Conservation (phyloP, 2,113 vertebrate genomes). For the Protomyctophum bolini region DNA sequence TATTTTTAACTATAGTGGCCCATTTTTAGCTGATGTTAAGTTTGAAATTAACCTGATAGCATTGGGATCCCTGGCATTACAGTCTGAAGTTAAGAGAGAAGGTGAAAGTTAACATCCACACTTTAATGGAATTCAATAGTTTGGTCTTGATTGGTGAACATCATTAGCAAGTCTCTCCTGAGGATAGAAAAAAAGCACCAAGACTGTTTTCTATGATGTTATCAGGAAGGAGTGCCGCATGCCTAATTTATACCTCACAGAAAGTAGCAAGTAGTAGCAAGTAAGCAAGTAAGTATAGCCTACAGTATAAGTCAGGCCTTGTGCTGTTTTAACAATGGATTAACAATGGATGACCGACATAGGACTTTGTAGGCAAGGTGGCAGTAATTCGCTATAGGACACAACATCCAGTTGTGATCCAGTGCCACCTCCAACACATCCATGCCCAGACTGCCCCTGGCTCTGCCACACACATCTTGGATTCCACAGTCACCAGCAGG, state of each 20-base stretch:
- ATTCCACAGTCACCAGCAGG: too few relatives aligned
- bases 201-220: constrained; percentile 3
- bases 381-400: too few relatives aligned
- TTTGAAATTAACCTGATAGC: constrained; percentile 22
- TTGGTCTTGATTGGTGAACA: constrained; percentile 4
- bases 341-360: constrained; percentile 10
- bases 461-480: too few relatives aligned
- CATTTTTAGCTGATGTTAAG: constrained; percentile 48
- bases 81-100: background rate
- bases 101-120: constrained; percentile 7
- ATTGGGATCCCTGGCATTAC: constrained; percentile 23
- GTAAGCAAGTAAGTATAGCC: too few relatives aligned
- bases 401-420: too few relatives aligned
- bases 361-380: constrained; percentile 7
- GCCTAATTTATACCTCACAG: too few relatives aligned
- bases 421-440: too few relatives aligned
- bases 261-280: too few relatives aligned
- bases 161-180: constrained; percentile 21
- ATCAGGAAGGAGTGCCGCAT: background rate
- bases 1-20: constrained; percentile 57
- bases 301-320: background rate
- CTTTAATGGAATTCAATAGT: background rate
- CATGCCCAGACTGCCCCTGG: too few relatives aligned
- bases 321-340: constrained; percentile 17
- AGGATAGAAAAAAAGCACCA: background rate